Evolutionary conservation across 35 echinoderm and acorn worm genomes (phyloP), one percentile per base, ranked within the genome.

Genomic region (Acanthaster planci): DNA sequence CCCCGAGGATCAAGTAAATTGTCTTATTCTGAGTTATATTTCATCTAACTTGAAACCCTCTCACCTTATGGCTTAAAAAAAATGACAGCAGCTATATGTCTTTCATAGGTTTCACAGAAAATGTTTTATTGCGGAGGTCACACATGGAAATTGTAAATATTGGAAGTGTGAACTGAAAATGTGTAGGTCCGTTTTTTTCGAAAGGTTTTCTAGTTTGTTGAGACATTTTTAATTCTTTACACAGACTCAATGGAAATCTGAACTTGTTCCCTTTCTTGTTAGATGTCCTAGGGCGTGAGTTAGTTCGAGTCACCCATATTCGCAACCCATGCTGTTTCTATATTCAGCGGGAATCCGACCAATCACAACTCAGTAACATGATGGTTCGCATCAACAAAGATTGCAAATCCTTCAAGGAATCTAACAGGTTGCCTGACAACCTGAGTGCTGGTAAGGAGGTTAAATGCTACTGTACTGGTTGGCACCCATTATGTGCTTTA

Each of bases 301-400:
- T 90, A 5, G 93, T 95, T 2, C 60, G 80, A 29, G 84, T 95
- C 29, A 89, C 90, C 40, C 93, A 95, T 85, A 95, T 95, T 18
- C 35, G 81, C 3, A 89, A 86, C 21, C 93, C 93, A 2, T 88
- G 55, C 34, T 87, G 89, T 55, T 95, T 95, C 88, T 90, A 84
- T 68, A 76, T 95, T 17, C 93, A 95, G 31, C 79, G 89, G 21
- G 84, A 95, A 56, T 8, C 84, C 2, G 88, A 95, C 42, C 78
- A 76, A 51, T 29, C 78, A n/a, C 84, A 84, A 15, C 80, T 95
- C 31, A 85, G 55, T 6, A 87, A 47, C 37, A 91, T 81, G 51
- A 95, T 95, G 93, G 86, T 58, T 47, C 60, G 14, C 17, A 59
- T 95, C 21, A 60, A 79, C 1, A 79, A 38, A 81, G 79, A 81